A percentile compares a stretch with the other conserved stretches of the same genome.
Evolutionary conservation across 1,140 invertebrate genomes (phyloP).

Genomic region (Ceratina japonica): DNA sequence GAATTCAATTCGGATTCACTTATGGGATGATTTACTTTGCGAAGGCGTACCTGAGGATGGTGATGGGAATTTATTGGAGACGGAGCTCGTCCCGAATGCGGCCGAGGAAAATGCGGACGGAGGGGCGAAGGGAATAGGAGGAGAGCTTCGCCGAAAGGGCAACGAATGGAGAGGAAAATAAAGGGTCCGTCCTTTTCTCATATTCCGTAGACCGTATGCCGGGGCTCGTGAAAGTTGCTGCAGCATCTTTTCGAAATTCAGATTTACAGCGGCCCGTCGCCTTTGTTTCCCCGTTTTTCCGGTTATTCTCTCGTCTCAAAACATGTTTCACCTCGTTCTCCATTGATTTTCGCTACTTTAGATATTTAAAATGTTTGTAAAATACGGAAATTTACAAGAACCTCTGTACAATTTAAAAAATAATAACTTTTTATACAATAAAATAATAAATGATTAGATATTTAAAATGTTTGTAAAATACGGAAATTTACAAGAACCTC

Average conservation of each 20-base stretch:
- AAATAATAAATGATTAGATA: background rate
- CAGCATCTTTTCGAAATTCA: slow-evolving; percentile 48
- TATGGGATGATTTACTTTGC: slow-evolving; percentile 75
- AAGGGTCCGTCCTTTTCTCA: slow-evolving; percentile 57
- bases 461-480: no score
- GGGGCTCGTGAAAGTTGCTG: slow-evolving; percentile 54
- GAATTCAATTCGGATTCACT: slow-evolving; percentile 79
- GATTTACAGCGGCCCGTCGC: slow-evolving; percentile 23
- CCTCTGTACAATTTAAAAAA: no score
- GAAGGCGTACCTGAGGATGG: slow-evolving; percentile 69
- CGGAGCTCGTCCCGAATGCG: slow-evolving; percentile 67
- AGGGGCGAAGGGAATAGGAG: slow-evolving; percentile 4
- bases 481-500: no score
- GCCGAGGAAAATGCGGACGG: slow-evolving; percentile 37
- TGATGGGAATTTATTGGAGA: slow-evolving; percentile 77
- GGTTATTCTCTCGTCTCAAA: no score
- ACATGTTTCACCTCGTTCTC: background rate
- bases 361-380: no score
- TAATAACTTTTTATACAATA: background rate
- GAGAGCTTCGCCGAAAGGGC: slow-evolving; percentile 24
- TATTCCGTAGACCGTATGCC: slow-evolving; percentile 59
- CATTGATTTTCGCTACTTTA: background rate
- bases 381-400: no score
- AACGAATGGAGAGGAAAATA: slow-evolving; percentile 51
- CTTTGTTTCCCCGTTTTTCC: background rate